Conservation (phyloP, 2,797 vertebrate genomes). For the Rallus crepitans region DNA sequence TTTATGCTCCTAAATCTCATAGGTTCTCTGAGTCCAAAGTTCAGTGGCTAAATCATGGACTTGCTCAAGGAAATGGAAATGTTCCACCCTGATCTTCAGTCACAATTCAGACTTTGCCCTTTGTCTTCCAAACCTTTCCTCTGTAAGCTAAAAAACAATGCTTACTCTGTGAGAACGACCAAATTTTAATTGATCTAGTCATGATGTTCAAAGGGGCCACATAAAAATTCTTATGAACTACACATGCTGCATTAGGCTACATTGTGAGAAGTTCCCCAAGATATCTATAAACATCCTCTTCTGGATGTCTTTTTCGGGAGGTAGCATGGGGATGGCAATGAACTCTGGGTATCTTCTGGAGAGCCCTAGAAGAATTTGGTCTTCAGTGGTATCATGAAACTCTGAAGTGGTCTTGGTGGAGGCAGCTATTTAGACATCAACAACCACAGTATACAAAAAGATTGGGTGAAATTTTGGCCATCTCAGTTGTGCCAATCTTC, state of each 20-base stretch:
- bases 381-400: neutral
- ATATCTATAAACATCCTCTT: neutral
- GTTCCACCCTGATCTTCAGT: slow-evolving; percentile 26
- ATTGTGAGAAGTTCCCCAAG: neutral
- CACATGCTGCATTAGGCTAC: neutral
- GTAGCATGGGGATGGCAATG: neutral
- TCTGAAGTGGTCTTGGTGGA: neutral
- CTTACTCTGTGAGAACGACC: neutral
- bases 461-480: neutral
- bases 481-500: neutral
- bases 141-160: neutral
- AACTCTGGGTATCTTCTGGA: neutral
- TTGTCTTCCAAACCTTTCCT: slow-evolving; percentile 31
- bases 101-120: neutral
- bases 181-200: neutral
- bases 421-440: neutral
- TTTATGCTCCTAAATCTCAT: neutral
- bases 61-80: slow-evolving; percentile 41
- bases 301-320: neutral
- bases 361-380: neutral
- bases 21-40: slow-evolving; percentile 14
- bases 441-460: neutral
- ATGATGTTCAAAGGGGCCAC: neutral
- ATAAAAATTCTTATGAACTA: neutral
- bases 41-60: slow-evolving; percentile 3